Percentiles rank a stretch among this genome's conserved stretches.
Conservation (phyloP, 2,888 invertebrate genomes). For the Loripinus fragilis region DNA sequence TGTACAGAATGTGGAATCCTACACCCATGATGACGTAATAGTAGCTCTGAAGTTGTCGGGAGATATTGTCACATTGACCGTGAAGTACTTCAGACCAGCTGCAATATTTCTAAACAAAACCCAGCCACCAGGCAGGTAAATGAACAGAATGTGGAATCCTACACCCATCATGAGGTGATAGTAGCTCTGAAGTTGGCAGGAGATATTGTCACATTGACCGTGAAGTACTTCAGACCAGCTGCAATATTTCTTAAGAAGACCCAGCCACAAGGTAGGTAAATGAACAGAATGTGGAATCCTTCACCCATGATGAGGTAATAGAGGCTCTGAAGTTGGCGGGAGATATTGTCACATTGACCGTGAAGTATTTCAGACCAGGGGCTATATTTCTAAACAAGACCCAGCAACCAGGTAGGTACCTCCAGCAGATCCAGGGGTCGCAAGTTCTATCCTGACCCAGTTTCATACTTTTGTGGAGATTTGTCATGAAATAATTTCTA, state of each 20-base stretch:
- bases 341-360: too few species aligned
- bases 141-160: slow-evolving; percentile 80
- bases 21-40: slow-evolving; percentile 96
- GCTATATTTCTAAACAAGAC: too few species aligned
- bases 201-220: slow-evolving; percentile 93
- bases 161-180: slow-evolving; percentile 96
- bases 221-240: slow-evolving; percentile 97
- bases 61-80: slow-evolving; percentile 93
- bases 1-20: slow-evolving; percentile 81
- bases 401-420: too few species aligned
- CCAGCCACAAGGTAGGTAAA: slow-evolving; percentile 19
- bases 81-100: slow-evolving; percentile 97
- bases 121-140: slow-evolving; percentile 39
- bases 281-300: too few species aligned
- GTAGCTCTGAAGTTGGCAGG: slow-evolving; percentile 94
- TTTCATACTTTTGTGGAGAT: too few species aligned
- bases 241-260: slow-evolving; percentile 91
- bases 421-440: too few species aligned
- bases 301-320: too few species aligned
- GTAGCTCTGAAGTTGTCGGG: slow-evolving; percentile 94
- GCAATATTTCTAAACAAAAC: slow-evolving; percentile 91
- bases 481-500: too few species aligned
- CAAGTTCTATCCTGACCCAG: too few species aligned
- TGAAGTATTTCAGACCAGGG: too few species aligned
- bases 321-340: too few species aligned